Evolutionary conservation across 2,797 vertebrate species (phyloP), one percentile per base, ranked within the genome.

Genomic region (Phoeniculus purpureus): DNA sequence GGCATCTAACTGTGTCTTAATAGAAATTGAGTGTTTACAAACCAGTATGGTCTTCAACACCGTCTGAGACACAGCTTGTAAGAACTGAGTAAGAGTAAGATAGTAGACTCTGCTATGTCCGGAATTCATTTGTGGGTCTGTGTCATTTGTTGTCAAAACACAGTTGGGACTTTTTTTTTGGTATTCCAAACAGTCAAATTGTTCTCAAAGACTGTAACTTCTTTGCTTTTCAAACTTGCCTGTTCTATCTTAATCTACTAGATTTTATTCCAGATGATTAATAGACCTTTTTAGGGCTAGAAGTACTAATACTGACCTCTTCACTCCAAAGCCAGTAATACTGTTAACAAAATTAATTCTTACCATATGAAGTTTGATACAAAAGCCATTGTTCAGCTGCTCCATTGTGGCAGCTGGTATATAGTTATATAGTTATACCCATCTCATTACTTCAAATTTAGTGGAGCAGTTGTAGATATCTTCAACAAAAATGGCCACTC

Each of bases 1-100:
- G 15, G 31, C 45, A 3, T 32, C 45, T 27, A 0, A 1, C 14
- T 3, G 5, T 21, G 58, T 80, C 7, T 7, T 12, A 7, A 0
- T 9, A 29, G 68, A n/a, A 65, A 12, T 3, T 4, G 43, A 32
- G 5, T 62, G 25, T 59, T 70, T 48, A 6, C 10, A 51, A 32
- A 76, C 13, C n/a, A 21, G 14, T 0, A 4, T 37, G 4, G 16
- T 77, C 20, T 17, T 64, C 22, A 22, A 51, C 25, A 16, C 7
- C 32, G 43, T 3, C n/a, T 3, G 40, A 58, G 31, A 4, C 14
- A 56, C 25, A 45, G 13, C 21, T 45, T 51, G 5, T 13, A 14
- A 54, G 23, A 52, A 8, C 13, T 14, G 29, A 34, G 19, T 13
- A 21, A 16, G 19, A 29, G 21, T 34, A 43, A 81, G 27, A 65